Evolutionary conservation across 2,888 invertebrate species (phyloP), one percentile per base, ranked within the genome.

Genomic region (Xylota segnis): DNA sequence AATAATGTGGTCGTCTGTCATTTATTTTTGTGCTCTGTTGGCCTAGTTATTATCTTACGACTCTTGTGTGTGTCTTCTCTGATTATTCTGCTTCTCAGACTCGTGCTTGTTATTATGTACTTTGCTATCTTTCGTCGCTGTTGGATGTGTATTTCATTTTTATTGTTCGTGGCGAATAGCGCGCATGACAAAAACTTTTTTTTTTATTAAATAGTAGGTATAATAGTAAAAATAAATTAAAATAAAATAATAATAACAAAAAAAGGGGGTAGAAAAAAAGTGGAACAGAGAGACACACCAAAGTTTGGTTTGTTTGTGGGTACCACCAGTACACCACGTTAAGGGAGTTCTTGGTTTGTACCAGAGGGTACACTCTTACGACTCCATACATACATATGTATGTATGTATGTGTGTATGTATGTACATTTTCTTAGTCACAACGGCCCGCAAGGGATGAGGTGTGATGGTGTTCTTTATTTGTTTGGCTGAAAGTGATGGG

Each of bases 381-480:
- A 16, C 56, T 37, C 2, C 34, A 23, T 54, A 68, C 68, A 56
- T 54, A 68, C 37, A 40, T 34, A 34, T 4, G 5, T n/a, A n/a
- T n/a, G n/a, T n/a, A n/a, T n/a, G 1, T 10, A 37, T 10, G 3
- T 63, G 32, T 47, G 32, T 47, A 63, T 34, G 34, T 40, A 18
- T 63, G 27, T 27, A 47, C 27, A n/a, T 27, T 40, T n/a, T 23
- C 34, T 58, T 23, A 58, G 52, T 61, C 52, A 63, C 74, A 54
- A 32, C 32, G 32, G 34, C 34, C 18, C 18, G 56, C 56, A 65
- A 23, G 63, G 56, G 45, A 61, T 45, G 63, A 75, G 56, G 74
- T 56, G 72, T 18, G 47, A 54, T 74, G 45, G 54, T 75, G 56
- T 47, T 75, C 47, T 75, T 75, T 75, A 65, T 75, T 75, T 75